Evolutionary conservation across 2,113 vertebrate species (phyloP), one percentile per base, ranked within the genome.

Genomic region (Salvelinus sp.): DNA sequence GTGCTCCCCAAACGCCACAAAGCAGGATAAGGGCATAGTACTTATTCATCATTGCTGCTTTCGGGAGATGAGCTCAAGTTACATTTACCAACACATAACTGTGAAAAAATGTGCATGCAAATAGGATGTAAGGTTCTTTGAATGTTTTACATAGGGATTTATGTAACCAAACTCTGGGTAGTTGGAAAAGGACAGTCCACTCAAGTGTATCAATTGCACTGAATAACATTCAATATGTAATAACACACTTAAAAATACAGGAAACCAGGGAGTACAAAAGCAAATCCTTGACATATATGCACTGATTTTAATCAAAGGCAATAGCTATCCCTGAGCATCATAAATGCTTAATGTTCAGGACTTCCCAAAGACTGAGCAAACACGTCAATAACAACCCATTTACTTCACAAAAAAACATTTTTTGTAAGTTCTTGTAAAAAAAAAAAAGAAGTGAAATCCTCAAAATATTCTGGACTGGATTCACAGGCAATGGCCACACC

Each of bases 31-130:
- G 72, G 75, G 72, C 68, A 58, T 77, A 88, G 89, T 23, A 87
- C 80, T 90, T 88, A 90, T 44, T 91, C 91, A 54, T 54, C 83
- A 90, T 88, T 63, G 78, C 71, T 79, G 73, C 78, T 83, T 83
- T 82, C 77, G 63, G 63, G 75, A 77, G 75, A 81, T 25, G 50
- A 77, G 84, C 58, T 85, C 73, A 78, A 76, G 72, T 82, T 79
- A 81, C 78, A 66, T 79, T 88, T 84, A 83, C 72, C 69, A 85
- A 86, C 81, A 86, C 22, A 77, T 65, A 72, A 57, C 22, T 68
- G 73, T 54, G 75, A 73, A 76, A 63, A 12, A 76, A 90, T 90
- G 84, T 83, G 70, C 79, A 91, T 91, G 88, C 85, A 89, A 91
- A 90, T 74, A 50, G 33, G 83, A 88, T 88, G 77, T 80, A 84